Conservation (phyloP, 2,797 vertebrate genomes). For the Phataginus tricuspis region DNA sequence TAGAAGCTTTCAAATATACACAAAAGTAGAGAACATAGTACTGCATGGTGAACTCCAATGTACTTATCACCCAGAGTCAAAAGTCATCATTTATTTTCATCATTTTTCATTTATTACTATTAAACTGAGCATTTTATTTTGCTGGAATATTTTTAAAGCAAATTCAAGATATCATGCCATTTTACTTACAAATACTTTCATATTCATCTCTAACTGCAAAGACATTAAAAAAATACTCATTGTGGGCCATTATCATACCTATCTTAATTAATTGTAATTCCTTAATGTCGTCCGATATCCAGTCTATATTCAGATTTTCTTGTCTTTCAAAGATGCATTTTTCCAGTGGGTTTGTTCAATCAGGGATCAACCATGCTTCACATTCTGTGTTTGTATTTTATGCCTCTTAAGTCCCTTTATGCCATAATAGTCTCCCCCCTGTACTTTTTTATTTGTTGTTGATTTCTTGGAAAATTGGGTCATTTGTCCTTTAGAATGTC, state of each 20-base stretch:
- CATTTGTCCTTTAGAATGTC: not conserved
- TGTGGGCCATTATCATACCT: not conserved
- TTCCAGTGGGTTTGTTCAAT: constrained; percentile 11
- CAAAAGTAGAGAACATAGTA: not conserved
- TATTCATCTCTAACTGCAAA: not conserved
- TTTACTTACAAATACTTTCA: constrained; percentile 28
- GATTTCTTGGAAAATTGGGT: not conserved
- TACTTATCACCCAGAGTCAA: not conserved
- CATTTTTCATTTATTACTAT: not conserved
- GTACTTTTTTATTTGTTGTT: not conserved
- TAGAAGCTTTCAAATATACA: not conserved
- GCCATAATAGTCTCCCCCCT: not conserved
- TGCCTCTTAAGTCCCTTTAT: not conserved
- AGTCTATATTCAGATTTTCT: not conserved
- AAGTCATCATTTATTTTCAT: not conserved
- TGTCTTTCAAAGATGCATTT: not conserved
- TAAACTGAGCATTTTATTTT: not conserved
- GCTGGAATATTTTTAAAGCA: not conserved
- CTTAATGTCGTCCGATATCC: not conserved
- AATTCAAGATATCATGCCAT: not conserved
- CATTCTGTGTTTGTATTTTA: not conserved
- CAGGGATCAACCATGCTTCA: not conserved
- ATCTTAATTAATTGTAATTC: not conserved
- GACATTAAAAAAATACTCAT: not conserved
- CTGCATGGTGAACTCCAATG: not conserved